phyloP scores from a whole-genome alignment of 2,113 vertebrate species.

The Fulica atra region DNA sequence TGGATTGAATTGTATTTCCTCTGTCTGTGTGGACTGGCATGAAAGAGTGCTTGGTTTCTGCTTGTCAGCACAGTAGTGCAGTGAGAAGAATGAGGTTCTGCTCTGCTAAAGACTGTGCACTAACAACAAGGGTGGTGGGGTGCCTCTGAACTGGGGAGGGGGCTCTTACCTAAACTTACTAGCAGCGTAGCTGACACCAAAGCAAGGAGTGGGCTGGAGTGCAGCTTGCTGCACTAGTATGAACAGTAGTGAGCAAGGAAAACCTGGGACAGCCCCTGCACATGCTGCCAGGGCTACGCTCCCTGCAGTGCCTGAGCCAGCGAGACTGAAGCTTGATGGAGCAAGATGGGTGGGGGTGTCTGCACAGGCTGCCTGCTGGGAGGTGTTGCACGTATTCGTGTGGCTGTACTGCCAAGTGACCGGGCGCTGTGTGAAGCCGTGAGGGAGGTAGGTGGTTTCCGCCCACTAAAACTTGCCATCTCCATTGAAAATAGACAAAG shows the following conservation, averaged over 20 bases:
- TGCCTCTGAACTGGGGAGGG: background rate
- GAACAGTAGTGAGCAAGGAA: background rate
- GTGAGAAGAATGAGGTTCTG: background rate
- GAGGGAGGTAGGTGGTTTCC: background rate
- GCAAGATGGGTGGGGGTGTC: background rate
- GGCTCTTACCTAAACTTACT: background rate
- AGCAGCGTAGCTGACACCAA: background rate
- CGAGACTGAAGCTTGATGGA: background rate
- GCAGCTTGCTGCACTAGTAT: background rate
- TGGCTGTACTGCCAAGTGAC: background rate
- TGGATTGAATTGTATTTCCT: background rate
- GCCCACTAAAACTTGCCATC: background rate
- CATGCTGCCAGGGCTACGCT: background rate
- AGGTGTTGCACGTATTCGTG: background rate
- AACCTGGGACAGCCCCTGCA: background rate
- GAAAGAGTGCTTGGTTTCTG: background rate
- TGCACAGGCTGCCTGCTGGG: background rate
- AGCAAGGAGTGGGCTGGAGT: background rate
- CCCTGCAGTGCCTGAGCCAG: background rate
- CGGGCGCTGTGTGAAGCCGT: background rate
- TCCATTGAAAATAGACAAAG: background rate
- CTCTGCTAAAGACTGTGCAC: background rate
- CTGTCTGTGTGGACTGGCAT: background rate
- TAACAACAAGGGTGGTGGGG: accelerated
- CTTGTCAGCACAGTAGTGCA: background rate